These are phyloP conservation scores for Hydropsyche betteni DNA, from an alignment of 2,888 invertebrate species.

Conservation along the genomic window DNA sequence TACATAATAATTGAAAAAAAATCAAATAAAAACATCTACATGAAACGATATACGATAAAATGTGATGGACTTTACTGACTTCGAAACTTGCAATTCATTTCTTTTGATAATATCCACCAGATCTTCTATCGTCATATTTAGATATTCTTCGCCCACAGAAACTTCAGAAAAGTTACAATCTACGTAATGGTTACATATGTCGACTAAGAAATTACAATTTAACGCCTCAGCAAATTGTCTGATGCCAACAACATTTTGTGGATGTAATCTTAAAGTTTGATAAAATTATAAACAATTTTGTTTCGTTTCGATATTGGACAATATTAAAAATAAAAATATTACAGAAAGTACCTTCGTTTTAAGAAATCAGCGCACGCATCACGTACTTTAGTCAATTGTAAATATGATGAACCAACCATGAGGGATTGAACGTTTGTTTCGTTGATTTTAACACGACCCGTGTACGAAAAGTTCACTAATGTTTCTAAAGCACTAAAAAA, in stretches of 20 bases:
- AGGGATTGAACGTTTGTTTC: slow-evolving; percentile 84
- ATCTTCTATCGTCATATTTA: slow-evolving; percentile 69
- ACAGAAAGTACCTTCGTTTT: slow-evolving; percentile 67
- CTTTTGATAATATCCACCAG: slow-evolving; percentile 74
- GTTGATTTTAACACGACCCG: slow-evolving; percentile 78
- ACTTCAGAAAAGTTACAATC: slow-evolving; percentile 83
- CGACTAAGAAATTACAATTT: slow-evolving; percentile 74
- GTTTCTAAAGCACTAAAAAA: slow-evolving; percentile 77
- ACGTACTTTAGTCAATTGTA: slow-evolving; percentile 80
- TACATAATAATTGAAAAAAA: slow-evolving; percentile 52
- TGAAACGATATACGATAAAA: background rate
- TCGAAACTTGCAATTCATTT: slow-evolving; percentile 79
- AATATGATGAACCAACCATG: slow-evolving; percentile 85
- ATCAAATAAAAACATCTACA: background rate
- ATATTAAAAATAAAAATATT: slow-evolving; percentile 26
- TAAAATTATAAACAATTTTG: background rate
- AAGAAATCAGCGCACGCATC: slow-evolving; percentile 86
- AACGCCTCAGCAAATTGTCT: slow-evolving; percentile 82
- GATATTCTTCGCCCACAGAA: slow-evolving; percentile 79
- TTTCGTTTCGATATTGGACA: slow-evolving; percentile 17
- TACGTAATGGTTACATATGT: slow-evolving; percentile 81
- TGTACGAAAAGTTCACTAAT: slow-evolving; percentile 87
- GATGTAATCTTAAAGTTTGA: slow-evolving; percentile 70
- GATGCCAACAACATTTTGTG: slow-evolving; percentile 82
- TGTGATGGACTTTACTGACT: slow-evolving; percentile 52